Base-by-base conservation (phyloP, 2,888 invertebrate genomes). In the Encarsia formosa region DNA sequence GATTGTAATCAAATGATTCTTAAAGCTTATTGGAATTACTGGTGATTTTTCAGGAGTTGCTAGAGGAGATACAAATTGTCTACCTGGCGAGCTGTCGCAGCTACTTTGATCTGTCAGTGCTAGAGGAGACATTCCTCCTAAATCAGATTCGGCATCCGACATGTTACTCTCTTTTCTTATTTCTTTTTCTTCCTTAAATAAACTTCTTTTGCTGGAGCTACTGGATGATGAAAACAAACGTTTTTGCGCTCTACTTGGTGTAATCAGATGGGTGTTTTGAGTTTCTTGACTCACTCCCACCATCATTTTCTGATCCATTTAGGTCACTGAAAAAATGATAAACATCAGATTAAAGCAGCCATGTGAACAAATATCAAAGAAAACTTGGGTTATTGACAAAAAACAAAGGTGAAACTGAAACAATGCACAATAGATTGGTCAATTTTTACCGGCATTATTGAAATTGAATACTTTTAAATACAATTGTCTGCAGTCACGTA, bases 111-210 rank as follows among this genome's bases (percentile, higher is more conserved):
- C 68, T 5, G 66, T 67, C 3, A 62, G 32, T 4, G 62, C 63
- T 4, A 72, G 44, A 0, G 71, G 70, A 5, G 71, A 71, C 66
- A 72, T 69, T 1, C 67, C 69, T 3, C 69, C 67, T n/a, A 71
- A 57, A 43, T 69, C 71, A 1, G 71, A 70, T 1, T 72, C 72
- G 2, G 67, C 64, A 9, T 62, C 70, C 1, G 70, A 68, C 22
- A 40, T 39, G 15, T 58, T 56, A 1, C 20, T 22, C 18, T 59
- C 56, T 19, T 41, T 39, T 22, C n/a, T 58, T 4, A 6, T 26
- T 4, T 19, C 41, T 9, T 48, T 55, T 20, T 47, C 34, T 2
- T 60, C 57, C 19, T 51, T 57, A 32, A 64, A 65, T 8, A 65
- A 40, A 15, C 57, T 65, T 24, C 64, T 61, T 47, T 68, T 71